Conservation (phyloP, 2,888 invertebrate genomes). For the Eupithecia tripunctaria region DNA sequence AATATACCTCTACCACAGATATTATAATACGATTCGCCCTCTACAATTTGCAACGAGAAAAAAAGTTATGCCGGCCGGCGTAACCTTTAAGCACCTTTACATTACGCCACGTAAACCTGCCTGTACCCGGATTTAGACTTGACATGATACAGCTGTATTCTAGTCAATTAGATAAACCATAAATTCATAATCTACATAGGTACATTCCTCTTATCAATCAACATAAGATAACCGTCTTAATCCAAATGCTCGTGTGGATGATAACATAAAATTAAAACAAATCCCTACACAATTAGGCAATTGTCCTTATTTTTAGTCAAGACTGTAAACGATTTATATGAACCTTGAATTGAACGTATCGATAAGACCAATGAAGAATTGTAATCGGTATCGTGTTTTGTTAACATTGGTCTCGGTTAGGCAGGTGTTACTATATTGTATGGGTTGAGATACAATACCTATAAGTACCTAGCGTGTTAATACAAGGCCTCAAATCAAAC, state of each 20-base stretch:
- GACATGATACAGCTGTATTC: neutral
- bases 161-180: neutral
- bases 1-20: too few species aligned
- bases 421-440: neutral
- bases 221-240: neutral
- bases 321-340: neutral
- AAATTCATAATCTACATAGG: neutral
- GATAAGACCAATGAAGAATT: neutral
- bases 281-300: neutral
- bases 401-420: neutral
- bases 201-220: neutral
- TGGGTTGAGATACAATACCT: neutral
- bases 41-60: too few species aligned
- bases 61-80: too few species aligned
- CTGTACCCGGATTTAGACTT: too few species aligned
- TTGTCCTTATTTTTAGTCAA: neutral
- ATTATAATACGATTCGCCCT: too few species aligned
- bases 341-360: neutral
- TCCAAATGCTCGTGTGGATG: neutral
- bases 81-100: too few species aligned
- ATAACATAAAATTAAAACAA: neutral
- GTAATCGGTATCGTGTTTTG: neutral
- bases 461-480: neutral
- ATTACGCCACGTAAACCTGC: too few species aligned
- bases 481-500: neutral